These are phyloP conservation scores for Lepidurus apus DNA, from an alignment of 1,140 invertebrate genomes.

Conservation along the genomic window DNA sequence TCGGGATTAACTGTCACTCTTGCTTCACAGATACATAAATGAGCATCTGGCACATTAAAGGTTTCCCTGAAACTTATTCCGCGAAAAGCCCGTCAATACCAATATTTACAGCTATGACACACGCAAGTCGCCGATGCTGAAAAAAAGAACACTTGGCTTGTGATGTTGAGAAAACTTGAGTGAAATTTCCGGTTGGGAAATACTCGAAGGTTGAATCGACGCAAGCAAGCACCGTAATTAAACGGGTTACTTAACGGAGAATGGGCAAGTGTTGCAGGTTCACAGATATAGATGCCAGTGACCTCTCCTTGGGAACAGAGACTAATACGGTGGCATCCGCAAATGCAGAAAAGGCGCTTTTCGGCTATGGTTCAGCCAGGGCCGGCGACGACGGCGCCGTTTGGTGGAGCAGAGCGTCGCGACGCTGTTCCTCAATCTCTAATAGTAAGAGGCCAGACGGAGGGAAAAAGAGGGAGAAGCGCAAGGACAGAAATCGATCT, in stretches of 20 bases:
- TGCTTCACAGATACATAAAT: background rate
- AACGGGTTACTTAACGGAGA: background rate
- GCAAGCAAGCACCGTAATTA: background rate
- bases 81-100: background rate
- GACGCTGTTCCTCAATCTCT: background rate
- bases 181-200: no score
- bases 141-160: background rate
- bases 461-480: background rate
- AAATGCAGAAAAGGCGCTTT: background rate
- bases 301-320: background rate
- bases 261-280: background rate
- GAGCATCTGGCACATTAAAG: background rate
- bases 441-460: background rate
- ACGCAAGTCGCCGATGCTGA: background rate
- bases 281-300: slow-evolving; percentile 18
- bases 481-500: background rate
- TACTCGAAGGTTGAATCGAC: background rate
- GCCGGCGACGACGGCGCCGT: background rate
- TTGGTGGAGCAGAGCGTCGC: slow-evolving; percentile 12
- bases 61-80: background rate
- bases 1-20: background rate
- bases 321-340: background rate
- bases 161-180: background rate
- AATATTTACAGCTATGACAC: slow-evolving; percentile 16
- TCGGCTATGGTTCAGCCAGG: no score